Evolutionary conservation across 2,113 vertebrate genomes (phyloP).

Genomic region (Callocephalon fimbriatum): DNA sequence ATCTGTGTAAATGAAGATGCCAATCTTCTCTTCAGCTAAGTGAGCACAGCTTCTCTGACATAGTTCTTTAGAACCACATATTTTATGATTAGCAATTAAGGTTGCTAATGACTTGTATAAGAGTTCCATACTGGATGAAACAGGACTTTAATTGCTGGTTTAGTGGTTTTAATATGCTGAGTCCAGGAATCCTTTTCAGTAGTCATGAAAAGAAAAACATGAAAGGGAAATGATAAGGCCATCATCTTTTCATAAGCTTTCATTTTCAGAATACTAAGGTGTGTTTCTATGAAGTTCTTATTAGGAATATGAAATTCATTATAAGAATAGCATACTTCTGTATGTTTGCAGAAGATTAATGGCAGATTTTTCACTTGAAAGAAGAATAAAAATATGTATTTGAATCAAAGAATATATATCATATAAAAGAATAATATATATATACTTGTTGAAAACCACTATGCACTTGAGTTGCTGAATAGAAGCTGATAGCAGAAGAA

Average conservation of each 20-base stretch:
- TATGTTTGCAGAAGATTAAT: constrained; percentile 29
- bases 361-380: background rate
- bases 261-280: constrained; percentile 15
- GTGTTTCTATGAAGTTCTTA: constrained; percentile 29
- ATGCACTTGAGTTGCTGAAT: background rate
- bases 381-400: background rate
- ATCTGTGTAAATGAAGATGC: background rate
- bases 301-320: constrained; percentile 55
- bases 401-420: background rate
- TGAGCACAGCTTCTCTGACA: background rate
- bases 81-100: constrained; percentile 31
- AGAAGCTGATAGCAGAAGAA: background rate
- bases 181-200: constrained; percentile 40
- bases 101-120: background rate
- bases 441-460: background rate
- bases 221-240: constrained; percentile 42
- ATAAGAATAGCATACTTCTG: background rate
- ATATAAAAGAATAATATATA: background rate
- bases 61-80: constrained; percentile 1
- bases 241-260: constrained; percentile 30
- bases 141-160: background rate
- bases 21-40: background rate
- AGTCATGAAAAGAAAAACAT: constrained; percentile 50
- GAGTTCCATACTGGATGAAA: background rate
- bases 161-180: constrained; percentile 38